Evolutionary conservation across 2,113 vertebrate genomes (phyloP).

Genomic region (Butorides virescens): DNA sequence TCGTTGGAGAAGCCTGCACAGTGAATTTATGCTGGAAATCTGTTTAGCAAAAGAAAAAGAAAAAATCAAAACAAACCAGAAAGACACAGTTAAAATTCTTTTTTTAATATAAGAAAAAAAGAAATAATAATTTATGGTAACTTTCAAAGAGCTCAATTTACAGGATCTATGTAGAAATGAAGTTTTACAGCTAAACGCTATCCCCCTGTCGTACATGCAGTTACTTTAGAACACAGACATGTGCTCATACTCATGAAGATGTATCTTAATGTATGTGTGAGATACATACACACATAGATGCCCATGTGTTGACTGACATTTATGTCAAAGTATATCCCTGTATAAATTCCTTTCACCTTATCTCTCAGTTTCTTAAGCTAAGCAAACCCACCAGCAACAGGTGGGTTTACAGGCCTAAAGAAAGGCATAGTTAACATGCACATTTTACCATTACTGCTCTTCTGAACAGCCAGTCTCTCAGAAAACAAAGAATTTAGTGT

Average conservation of each 20-base stretch:
- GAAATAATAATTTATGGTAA: neutral
- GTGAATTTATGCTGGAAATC: constrained; percentile 99
- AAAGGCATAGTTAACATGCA: neutral
- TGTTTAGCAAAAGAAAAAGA: constrained; percentile 55
- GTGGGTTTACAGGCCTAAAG: neutral
- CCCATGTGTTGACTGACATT: neutral
- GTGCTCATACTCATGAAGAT: neutral
- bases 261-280: neutral
- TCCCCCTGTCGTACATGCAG: accelerated
- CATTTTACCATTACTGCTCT: neutral
- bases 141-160: neutral
- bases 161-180: neutral
- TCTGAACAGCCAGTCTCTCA: neutral
- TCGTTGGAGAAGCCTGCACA: constrained; percentile 94
- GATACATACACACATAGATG: neutral
- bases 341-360: neutral
- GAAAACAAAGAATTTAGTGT: neutral
- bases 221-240: neutral
- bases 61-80: neutral
- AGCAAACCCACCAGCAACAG: neutral
- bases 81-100: neutral
- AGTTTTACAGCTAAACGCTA: neutral
- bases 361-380: neutral
- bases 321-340: neutral
- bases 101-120: neutral